Base-by-base conservation (phyloP, 2,113 vertebrate genomes). In the Seriola aureovittata region DNA sequence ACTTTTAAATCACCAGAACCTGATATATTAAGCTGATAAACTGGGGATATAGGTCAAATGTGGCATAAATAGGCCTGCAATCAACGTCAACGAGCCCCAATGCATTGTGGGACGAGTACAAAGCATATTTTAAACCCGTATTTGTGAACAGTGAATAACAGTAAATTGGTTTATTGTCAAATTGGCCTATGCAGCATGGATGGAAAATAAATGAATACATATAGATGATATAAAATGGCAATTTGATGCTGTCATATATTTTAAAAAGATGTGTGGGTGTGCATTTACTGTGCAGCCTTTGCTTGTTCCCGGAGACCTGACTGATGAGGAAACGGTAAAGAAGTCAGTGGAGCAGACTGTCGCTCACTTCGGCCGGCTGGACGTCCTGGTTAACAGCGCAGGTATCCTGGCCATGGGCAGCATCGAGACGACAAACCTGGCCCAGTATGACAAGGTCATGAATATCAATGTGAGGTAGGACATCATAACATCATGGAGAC, bases 371-470 rank as follows among this genome's bases (percentile, higher is more conserved):
- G 95, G 95, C 36, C 91, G 84, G 4, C 89, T 96, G 74, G 95
- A 96, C 8, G 91, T 96, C 59, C 89, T 96, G 60, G 71, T 96
- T 4, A 96, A 96, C 89, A 96, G 93, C 25, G 96, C 96, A 8
- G 96, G 96, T 3, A 94, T 96, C 77, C 85, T 96, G 54, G 88
- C 92, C 32, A 94, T 96, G 94, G 96, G 96, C 72, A 90, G 87
- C 67, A 95, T 96, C 46, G 95, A 96, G 91, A 96, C 93, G 1
- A 80, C 93, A 0, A 89, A 94, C 72, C 75, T 96, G 71, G 87
- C 89, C 36, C 95, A 96, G 87, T 96, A 94, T 55, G 96, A 96
- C 90, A 93, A 83, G 29, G 84, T 96, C 85, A 96, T 96, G 96
- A 93, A 95, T 38, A 71, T 95, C 75, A 96, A 96, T 10, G 94